phyloP scores from a whole-genome alignment of 1,140 invertebrate genomes.

The Heliconius congener region DNA sequence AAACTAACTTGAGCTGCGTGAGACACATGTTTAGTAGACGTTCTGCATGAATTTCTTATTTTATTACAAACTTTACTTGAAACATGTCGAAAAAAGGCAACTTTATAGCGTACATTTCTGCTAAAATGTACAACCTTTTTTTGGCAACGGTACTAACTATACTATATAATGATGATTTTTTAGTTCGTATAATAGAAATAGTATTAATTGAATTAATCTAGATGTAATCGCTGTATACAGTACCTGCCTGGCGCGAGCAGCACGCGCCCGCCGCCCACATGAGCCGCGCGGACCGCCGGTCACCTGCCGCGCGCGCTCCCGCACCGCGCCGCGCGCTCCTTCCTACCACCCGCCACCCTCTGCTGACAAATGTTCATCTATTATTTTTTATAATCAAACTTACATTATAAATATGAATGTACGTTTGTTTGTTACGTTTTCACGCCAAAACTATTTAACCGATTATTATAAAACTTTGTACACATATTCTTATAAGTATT shows the following conservation, averaged over 20 bases:
- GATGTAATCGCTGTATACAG: not conserved
- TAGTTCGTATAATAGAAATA: not conserved
- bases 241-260: conserved; percentile 78
- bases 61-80: conserved; percentile 7
- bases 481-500: too few relatives aligned
- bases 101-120: not conserved
- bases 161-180: not conserved
- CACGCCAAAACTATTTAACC: too few relatives aligned
- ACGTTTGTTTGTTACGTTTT: too few relatives aligned
- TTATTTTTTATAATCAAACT: not conserved
- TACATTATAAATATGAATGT: too few relatives aligned
- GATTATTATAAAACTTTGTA: too few relatives aligned
- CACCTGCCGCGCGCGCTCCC: conserved; percentile 71
- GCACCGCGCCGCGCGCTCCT: conserved; percentile 65
- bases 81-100: not conserved
- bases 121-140: not conserved
- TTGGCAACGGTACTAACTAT: not conserved
- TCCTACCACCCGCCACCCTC: conserved; percentile 74
- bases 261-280: conserved; percentile 77
- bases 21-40: conserved; percentile 6
- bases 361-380: conserved; percentile 45
- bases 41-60: not conserved
- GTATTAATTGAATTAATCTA: not conserved
- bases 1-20: conserved; percentile 7
- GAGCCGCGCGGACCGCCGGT: conserved; percentile 68